Evolutionary conservation across 2,888 invertebrate species (phyloP).

Genomic region (Julus scandinavius): DNA sequence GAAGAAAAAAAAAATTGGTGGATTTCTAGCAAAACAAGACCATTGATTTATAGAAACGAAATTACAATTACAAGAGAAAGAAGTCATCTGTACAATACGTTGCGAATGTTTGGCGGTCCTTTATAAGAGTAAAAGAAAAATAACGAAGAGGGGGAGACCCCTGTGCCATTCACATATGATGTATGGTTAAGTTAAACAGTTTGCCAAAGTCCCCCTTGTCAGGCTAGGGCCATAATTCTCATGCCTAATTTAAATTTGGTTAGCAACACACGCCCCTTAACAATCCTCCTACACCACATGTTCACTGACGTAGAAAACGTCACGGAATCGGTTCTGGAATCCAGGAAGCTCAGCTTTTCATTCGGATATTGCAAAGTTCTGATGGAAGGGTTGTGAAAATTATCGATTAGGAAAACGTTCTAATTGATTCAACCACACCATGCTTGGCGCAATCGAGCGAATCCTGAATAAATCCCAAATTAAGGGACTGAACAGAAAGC

Average conservation of each 20-base stretch:
- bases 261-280: constrained; percentile 25
- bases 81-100: neutral
- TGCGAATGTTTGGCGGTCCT: neutral
- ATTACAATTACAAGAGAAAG: neutral
- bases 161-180: neutral
- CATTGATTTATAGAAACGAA: neutral
- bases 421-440: constrained; percentile 29
- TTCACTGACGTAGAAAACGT: constrained; percentile 7
- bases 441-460: neutral
- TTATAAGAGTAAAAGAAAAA: neutral
- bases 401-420: neutral
- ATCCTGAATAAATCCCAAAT: constrained; percentile 31
- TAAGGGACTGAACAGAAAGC: constrained; percentile 28
- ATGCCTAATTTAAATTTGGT: constrained; percentile 22
- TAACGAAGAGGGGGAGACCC: neutral
- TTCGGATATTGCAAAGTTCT: neutral
- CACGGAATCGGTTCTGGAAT: neutral
- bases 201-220: neutral
- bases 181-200: constrained; percentile 37
- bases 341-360: constrained; percentile 10
- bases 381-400: constrained; percentile 2
- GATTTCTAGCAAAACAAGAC: neutral
- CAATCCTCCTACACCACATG: constrained; percentile 19
- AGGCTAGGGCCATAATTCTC: neutral
- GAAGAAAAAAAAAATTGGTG: neutral